phyloP scores from a whole-genome alignment of 1,140 invertebrate genomes.

The Bombus terrestris region DNA sequence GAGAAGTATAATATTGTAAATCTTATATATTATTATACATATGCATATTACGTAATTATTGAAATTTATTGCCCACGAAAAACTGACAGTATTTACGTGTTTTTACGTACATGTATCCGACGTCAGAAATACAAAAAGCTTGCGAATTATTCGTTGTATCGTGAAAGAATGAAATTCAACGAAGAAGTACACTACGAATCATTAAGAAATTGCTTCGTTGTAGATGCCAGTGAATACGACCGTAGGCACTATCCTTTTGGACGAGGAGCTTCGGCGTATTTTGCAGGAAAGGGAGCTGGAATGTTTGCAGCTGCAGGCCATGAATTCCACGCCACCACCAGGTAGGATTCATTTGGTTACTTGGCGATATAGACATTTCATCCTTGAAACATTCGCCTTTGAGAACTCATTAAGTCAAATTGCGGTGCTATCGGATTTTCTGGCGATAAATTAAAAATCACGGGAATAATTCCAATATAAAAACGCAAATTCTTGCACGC shows the following conservation, averaged over 20 bases:
- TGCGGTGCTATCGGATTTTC: neutral
- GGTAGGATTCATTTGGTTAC: constrained; percentile 60
- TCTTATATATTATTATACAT: neutral
- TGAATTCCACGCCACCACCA: constrained; percentile 66
- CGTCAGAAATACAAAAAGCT: neutral
- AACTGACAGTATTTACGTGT: neutral
- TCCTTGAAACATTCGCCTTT: neutral
- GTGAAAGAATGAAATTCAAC: neutral
- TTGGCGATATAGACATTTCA: neutral
- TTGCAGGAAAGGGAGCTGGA: constrained; percentile 65
- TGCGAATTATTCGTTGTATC: neutral
- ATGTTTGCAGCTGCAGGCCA: constrained; percentile 62
- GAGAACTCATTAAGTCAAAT: neutral
- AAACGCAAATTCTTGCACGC: neutral
- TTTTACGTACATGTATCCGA: neutral
- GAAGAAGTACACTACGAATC: neutral
- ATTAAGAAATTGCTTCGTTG: neutral
- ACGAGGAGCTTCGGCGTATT: constrained; percentile 71
- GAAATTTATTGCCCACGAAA: no score
- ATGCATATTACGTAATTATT: neutral
- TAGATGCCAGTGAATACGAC: constrained; percentile 75
- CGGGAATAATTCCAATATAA: neutral
- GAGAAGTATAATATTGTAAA: neutral
- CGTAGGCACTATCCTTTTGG: constrained; percentile 69
- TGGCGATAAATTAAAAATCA: neutral